Base-by-base conservation (phyloP, 2,113 vertebrate species). In the Leptodactylus fuscus region DNA sequence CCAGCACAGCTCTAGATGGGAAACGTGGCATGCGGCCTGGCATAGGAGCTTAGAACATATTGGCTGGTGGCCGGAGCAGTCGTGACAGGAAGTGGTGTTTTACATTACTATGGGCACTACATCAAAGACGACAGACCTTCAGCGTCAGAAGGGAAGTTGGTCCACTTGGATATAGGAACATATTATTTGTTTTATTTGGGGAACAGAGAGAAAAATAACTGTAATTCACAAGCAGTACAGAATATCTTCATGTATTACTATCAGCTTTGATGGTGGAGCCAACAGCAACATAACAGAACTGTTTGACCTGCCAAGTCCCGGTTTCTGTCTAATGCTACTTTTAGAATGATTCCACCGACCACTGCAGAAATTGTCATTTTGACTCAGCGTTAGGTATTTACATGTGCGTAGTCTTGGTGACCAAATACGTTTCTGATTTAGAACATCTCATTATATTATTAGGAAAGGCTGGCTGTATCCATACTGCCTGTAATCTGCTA, bases 121-220 rank as follows among this genome's bases (percentile, higher is more conserved):
- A 69, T 69, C 65, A 69, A 69, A 69, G 32, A 38, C 34, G 34
- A 34, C 22, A 69, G 65, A 69, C 65, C 65, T 69, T 69, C 34
- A 38, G 32, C 20, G 22, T 3, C 22, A 9, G 32, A 38, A 7
- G 65, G 65, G 65, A 69, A 69, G 65, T 38, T 69, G 18, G 65
- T 38, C 34, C 16, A 22, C 12, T 69, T 69, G 34, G 34, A 69
- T 38, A 22, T 38, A 36, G 36, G 65, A 69, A 22, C 65, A 22
- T 22, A 36, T 38, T 36, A 69, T 38, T 67, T 69, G 13, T 69
- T 11, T 69, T 22, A 36, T 20, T 69, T 69, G 15, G 6, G 32
- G 65, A 69, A 36, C 16, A 69, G 7, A 22, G 2, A 36, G 65
- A 36, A 69, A 69, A 69, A 69, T 69, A 38, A 18, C 32, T 38